These are phyloP conservation scores for Noctua janthe DNA, from an alignment of 2,888 invertebrate species.

Conservation along the genomic window DNA sequence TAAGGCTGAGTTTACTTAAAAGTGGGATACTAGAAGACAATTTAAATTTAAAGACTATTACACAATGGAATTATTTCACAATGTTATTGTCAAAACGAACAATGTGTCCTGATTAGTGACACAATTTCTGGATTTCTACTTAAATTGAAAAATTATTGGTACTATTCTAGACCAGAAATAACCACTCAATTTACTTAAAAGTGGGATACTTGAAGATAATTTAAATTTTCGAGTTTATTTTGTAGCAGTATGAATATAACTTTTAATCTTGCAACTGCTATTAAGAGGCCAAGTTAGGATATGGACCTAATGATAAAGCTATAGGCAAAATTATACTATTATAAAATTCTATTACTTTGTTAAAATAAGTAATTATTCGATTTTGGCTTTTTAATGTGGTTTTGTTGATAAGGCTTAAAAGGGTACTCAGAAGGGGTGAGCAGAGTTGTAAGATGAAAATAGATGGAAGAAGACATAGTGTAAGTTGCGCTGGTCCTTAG, in stretches of 20 bases:
- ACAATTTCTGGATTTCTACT: too few species aligned
- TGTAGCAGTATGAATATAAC: background rate
- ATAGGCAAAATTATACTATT: background rate
- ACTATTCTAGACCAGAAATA: too few species aligned
- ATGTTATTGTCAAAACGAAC: too few species aligned
- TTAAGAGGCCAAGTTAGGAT: background rate
- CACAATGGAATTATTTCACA: too few species aligned
- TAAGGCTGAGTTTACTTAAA: background rate
- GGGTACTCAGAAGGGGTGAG: background rate
- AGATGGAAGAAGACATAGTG: background rate
- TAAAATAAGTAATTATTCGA: background rate
- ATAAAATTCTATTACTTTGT: background rate
- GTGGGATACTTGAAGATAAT: background rate
- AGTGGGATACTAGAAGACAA: background rate
- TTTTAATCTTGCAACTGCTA: background rate
- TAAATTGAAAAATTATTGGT: too few species aligned
- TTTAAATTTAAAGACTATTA: too few species aligned
- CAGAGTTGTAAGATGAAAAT: background rate
- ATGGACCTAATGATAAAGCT: background rate
- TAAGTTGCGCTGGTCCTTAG: background rate
- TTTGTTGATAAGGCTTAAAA: background rate
- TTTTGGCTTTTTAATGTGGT: background rate
- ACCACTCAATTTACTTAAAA: background rate
- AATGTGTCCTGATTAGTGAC: too few species aligned
- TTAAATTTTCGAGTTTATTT: background rate